phyloP scores from a whole-genome alignment of 2,888 invertebrate species.

The Lycia hirtaria region DNA sequence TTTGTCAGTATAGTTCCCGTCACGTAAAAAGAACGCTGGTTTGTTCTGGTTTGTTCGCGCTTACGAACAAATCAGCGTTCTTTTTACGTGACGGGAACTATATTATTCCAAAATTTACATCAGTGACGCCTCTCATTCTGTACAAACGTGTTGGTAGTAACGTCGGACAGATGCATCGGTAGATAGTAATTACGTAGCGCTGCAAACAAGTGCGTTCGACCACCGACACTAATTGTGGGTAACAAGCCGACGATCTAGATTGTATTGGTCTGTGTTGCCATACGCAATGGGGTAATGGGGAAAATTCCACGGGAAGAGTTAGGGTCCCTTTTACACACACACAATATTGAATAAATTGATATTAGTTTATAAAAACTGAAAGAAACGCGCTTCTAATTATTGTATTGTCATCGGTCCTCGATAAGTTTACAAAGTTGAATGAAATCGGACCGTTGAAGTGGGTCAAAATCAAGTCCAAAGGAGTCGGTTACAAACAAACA shows the following conservation, averaged over 20 bases:
- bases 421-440: too few species aligned
- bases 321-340: background rate
- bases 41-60: too few species aligned
- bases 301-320: too few species aligned
- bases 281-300: background rate
- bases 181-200: slow-evolving; percentile 20
- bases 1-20: background rate
- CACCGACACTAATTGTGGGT: slow-evolving; percentile 10
- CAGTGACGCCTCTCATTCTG: background rate
- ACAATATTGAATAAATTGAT: background rate
- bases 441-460: too few species aligned
- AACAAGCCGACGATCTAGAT: slow-evolving; percentile 24
- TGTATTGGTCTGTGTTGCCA: slow-evolving; percentile 2
- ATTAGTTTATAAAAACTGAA: background rate
- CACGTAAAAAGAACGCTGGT: too few species aligned
- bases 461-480: too few species aligned
- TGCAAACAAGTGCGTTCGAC: slow-evolving; percentile 20
- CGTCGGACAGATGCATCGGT: slow-evolving; percentile 4
- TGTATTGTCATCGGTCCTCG: too few species aligned
- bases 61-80: too few species aligned
- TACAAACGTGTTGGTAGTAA: background rate
- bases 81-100: too few species aligned
- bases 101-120: background rate
- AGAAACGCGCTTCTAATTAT: too few species aligned
- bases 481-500: too few species aligned